A percentile compares a stretch with the other conserved stretches of the same genome.
phyloP scores from a whole-genome alignment of 2,797 vertebrate species.

The Furcifer pardalis region DNA sequence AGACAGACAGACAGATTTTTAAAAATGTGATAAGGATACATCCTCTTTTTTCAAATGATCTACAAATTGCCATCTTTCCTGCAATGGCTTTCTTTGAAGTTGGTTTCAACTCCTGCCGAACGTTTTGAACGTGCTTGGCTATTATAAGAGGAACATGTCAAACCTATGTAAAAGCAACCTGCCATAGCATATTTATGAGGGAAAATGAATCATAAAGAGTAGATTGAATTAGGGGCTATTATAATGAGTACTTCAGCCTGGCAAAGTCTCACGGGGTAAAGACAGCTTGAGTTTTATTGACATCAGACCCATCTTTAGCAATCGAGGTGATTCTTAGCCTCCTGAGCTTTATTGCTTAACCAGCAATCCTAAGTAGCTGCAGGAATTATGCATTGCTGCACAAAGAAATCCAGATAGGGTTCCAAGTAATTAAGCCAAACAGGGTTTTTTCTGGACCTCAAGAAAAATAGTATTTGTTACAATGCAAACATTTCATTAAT shows the following conservation, averaged over 20 bases:
- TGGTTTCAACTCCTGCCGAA: constrained; percentile 31
- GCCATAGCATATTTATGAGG: constrained; percentile 14
- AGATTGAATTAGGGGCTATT: neutral
- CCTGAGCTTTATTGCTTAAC: neutral
- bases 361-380: neutral
- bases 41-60: too few relatives aligned
- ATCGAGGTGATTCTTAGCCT: neutral
- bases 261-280: neutral
- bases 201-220: neutral
- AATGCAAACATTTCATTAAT: constrained; percentile 2
- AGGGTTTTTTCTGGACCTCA: neutral
- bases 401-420: neutral
- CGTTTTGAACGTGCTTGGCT: constrained; percentile 26
- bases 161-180: constrained; percentile 26
- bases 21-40: too few relatives aligned
- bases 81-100: constrained; percentile 32
- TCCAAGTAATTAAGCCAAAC: neutral
- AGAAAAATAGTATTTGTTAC: neutral
- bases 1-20: too few relatives aligned
- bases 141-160: constrained; percentile 5
- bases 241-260: neutral
- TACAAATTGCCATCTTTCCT: neutral
- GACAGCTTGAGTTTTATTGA: neutral
- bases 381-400: neutral
- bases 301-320: neutral